Evolutionary conservation across 2,888 invertebrate species (phyloP).

Genomic region (Euphydryas editha): DNA sequence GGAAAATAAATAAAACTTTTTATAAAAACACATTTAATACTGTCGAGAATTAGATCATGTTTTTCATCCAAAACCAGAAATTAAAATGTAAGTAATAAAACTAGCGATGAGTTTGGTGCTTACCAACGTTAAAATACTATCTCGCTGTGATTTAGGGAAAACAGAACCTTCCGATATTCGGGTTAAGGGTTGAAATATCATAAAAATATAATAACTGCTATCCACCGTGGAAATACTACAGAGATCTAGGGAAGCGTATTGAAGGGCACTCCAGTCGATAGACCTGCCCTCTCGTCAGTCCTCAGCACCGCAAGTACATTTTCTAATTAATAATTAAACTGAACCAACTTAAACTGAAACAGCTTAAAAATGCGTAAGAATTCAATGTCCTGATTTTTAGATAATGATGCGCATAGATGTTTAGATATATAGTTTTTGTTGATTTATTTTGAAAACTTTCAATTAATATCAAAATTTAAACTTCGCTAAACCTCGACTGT

Average conservation of each 20-base stretch:
- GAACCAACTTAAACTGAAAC: slow-evolving; percentile 14
- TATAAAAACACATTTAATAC: neutral
- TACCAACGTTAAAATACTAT: neutral
- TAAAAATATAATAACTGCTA: slow-evolving; percentile 2
- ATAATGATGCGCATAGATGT: neutral
- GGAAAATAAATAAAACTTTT: too few relatives aligned
- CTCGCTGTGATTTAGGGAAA: neutral
- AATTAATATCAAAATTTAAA: too few relatives aligned
- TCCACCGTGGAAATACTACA: slow-evolving; percentile 16
- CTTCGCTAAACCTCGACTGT: too few relatives aligned
- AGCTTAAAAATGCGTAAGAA: neutral
- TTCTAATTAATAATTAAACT: slow-evolving; percentile 30
- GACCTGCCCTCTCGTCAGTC: slow-evolving; percentile 25
- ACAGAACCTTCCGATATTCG: neutral
- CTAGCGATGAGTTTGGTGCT: neutral
- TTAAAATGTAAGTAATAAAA: slow-evolving; percentile 7
- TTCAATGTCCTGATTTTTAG: neutral
- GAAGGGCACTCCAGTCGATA: slow-evolving; percentile 32
- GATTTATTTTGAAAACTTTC: too few relatives aligned
- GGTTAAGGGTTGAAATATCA: slow-evolving; percentile 4
- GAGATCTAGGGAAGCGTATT: slow-evolving; percentile 23
- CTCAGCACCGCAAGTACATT: slow-evolving; percentile 19
- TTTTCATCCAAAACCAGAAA: neutral
- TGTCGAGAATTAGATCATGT: neutral
- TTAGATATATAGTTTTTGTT: too few relatives aligned